Evolutionary conservation across 1,140 invertebrate genomes (phyloP).

Genomic region (Brachionus calyciflorus): DNA sequence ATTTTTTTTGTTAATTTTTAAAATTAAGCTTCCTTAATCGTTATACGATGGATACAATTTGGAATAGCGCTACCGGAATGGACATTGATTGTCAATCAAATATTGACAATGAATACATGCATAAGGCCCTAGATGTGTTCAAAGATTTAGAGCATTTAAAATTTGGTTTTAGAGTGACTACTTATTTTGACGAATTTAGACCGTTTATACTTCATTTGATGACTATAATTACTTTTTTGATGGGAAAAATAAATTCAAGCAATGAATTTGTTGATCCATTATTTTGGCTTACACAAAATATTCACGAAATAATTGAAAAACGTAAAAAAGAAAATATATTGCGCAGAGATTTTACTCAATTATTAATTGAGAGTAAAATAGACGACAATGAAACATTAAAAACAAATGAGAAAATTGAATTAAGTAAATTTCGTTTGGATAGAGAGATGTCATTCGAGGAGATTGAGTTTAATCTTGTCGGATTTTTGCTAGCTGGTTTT

Average conservation of each 20-base stretch:
- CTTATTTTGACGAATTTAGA: constrained; percentile 35
- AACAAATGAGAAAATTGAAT: constrained; percentile 15
- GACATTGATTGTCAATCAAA: constrained; percentile 50
- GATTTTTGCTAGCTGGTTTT: constrained; percentile 57
- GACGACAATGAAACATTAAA: constrained; percentile 13
- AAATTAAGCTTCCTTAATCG: constrained; percentile 52
- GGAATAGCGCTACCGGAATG: constrained; percentile 37
- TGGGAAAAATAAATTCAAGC: not conserved
- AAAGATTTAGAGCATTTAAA: constrained; percentile 45
- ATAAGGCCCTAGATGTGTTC: constrained; percentile 20
- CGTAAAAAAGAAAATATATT: constrained; percentile 1
- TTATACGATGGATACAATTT: constrained; percentile 45
- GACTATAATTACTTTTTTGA: not conserved
- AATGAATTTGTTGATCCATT: constrained; percentile 33
- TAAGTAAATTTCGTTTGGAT: constrained; percentile 18
- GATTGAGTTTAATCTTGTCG: constrained; percentile 53
- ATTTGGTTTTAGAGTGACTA: constrained; percentile 31
- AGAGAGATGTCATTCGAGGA: constrained; percentile 49
- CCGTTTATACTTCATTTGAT: not conserved
- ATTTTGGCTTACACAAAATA: constrained; percentile 35
- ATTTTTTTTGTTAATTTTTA: not conserved
- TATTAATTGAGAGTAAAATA: constrained; percentile 1
- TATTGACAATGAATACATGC: constrained; percentile 54
- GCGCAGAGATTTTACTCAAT: constrained; percentile 33
- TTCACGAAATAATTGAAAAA: constrained; percentile 21